Evolutionary conservation across 2,797 vertebrate genomes (phyloP).

Genomic region (Vespertilio murinus): DNA sequence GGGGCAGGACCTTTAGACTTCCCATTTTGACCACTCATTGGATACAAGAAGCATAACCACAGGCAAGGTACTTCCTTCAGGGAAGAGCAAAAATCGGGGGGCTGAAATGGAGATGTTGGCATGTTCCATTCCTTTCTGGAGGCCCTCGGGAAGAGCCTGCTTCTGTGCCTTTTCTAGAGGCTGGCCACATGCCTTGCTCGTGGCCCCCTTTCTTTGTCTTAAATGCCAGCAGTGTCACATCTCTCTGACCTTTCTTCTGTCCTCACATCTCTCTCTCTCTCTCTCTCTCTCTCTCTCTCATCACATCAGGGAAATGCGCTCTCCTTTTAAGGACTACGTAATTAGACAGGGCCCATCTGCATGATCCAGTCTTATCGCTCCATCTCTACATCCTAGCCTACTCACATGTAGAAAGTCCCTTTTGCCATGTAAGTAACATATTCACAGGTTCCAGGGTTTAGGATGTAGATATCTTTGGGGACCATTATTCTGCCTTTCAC

Average conservation of each 20-base stretch:
- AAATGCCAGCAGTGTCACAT: neutral
- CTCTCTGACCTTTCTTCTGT: neutral
- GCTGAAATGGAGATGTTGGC: neutral
- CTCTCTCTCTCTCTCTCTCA: too few relatives aligned
- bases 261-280: neutral
- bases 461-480: neutral
- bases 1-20: neutral
- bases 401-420: neutral
- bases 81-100: neutral
- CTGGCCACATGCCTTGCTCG: neutral
- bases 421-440: neutral
- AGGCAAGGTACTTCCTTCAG: neutral
- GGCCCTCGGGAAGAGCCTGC: neutral
- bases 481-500: neutral
- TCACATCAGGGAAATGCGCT: neutral
- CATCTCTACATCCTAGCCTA: neutral
- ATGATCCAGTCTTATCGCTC: neutral
- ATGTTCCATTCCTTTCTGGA: neutral
- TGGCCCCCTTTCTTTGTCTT: neutral
- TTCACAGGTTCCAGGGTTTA: neutral
- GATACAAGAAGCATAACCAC: neutral
- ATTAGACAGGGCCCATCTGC: neutral
- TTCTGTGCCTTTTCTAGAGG: neutral
- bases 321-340: neutral
- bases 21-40: neutral